Percentiles rank a stretch among this genome's conserved stretches.
Evolutionary conservation across 2,797 vertebrate species (phyloP).

Genomic region (Monodelphis domestica): DNA sequence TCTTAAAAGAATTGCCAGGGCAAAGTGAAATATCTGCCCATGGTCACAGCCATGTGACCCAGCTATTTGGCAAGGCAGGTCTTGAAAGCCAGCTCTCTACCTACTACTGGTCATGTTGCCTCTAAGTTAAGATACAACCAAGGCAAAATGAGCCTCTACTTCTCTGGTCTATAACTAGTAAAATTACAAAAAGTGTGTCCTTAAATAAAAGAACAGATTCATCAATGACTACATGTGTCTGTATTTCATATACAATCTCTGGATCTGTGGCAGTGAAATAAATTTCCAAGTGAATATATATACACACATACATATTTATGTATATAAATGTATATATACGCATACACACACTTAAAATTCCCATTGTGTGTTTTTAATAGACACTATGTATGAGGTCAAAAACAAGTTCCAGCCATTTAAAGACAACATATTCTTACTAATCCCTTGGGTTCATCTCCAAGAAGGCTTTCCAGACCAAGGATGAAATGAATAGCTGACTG

Average conservation of each 20-base stretch:
- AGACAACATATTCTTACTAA: constrained; percentile 39
- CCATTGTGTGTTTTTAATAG: not conserved
- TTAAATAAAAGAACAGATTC: constrained; percentile 16
- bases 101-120: not conserved
- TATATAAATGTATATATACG: no score
- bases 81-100: not conserved
- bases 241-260: not conserved
- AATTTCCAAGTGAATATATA: not conserved
- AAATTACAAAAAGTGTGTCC: not conserved
- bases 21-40: not conserved
- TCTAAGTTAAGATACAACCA: constrained; percentile 6
- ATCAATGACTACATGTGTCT: not conserved
- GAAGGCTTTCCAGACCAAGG: constrained; percentile 1
- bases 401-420: constrained; percentile 22
- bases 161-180: not conserved
- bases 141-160: constrained; percentile 19
- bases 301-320: no score
- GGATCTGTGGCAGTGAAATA: not conserved
- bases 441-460: not conserved
- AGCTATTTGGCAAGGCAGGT: not conserved
- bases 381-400: not conserved
- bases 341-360: not conserved
- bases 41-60: no score
- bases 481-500: constrained; percentile 10
- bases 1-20: not conserved